These are phyloP conservation scores for Homalodisca vitripennis DNA, from an alignment of 1,140 invertebrate genomes.

Conservation along the genomic window DNA sequence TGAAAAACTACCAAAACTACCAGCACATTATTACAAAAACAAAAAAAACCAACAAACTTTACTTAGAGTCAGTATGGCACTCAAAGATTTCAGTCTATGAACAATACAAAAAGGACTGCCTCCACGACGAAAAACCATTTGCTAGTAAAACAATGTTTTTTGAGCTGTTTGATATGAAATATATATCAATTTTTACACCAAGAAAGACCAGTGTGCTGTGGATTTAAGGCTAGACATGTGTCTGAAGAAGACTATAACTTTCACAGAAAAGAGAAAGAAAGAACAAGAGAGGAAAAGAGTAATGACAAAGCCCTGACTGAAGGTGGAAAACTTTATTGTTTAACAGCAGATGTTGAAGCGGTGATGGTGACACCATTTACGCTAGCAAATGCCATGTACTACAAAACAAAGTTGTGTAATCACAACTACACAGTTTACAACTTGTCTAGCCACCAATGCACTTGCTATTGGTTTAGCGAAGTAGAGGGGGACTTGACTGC, in stretches of 20 bases:
- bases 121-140: not conserved
- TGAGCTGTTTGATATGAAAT: slow-evolving; percentile 3
- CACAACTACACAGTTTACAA: slow-evolving; percentile 45
- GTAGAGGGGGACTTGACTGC: slow-evolving; percentile 46
- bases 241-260: not conserved
- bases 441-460: slow-evolving; percentile 17
- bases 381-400: slow-evolving; percentile 42
- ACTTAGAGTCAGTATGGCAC: slow-evolving; percentile 30
- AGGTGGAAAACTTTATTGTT: not conserved
- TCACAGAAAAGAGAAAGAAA: slow-evolving; percentile 10
- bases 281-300: slow-evolving; percentile 18
- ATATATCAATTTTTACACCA: slow-evolving; percentile 30
- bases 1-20: slow-evolving; percentile 31
- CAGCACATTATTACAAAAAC: slow-evolving; percentile 35
- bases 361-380: slow-evolving; percentile 38
- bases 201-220: slow-evolving; percentile 38
- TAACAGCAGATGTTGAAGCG: slow-evolving; percentile 37
- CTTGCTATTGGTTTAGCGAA: slow-evolving; percentile 50
- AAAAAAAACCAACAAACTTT: slow-evolving; percentile 17
- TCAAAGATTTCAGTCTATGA: slow-evolving; percentile 25
- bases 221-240: slow-evolving; percentile 25
- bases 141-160: slow-evolving; percentile 5
- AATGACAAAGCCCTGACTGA: not conserved
- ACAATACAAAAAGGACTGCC: not conserved
- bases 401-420: slow-evolving; percentile 41